Percentiles rank a stretch among this genome's conserved stretches.
Conservation (phyloP, 2,113 vertebrate genomes). For the Megalops atlanticus region DNA sequence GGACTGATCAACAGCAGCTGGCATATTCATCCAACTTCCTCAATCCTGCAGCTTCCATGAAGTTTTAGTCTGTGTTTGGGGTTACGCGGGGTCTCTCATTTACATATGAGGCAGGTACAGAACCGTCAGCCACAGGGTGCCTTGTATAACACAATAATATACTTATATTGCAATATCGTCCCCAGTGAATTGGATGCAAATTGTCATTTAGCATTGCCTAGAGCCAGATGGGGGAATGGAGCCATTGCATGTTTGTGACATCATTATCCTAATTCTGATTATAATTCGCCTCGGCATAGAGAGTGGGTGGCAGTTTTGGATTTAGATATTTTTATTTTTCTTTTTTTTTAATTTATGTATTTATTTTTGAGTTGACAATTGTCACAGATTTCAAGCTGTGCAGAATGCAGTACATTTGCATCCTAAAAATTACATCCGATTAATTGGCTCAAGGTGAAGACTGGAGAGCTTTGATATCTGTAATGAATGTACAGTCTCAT, state of each 20-base stretch:
- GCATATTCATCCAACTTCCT: neutral
- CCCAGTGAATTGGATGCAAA: neutral
- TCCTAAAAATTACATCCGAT: too few relatives aligned
- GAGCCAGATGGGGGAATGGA: neutral
- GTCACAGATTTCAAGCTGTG: too few relatives aligned
- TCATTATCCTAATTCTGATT: conserved; percentile 20
- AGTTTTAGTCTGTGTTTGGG: neutral
- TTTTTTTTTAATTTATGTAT: too few relatives aligned
- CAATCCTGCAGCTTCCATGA: neutral
- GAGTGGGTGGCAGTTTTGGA: too few relatives aligned
- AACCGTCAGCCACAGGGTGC: neutral
- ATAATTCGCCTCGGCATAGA: neutral
- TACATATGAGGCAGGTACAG: neutral
- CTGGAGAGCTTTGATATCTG: too few relatives aligned
- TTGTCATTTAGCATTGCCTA: neutral
- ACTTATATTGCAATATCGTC: neutral
- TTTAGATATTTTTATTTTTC: too few relatives aligned
- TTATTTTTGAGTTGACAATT: too few relatives aligned
- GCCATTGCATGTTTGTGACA: neutral
- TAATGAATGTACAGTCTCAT: too few relatives aligned
- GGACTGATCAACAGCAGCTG: neutral
- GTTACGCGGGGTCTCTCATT: neutral
- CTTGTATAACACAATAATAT: neutral
- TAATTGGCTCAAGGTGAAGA: too few relatives aligned
- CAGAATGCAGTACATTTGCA: too few relatives aligned